Evolutionary conservation across 1,140 invertebrate species (phyloP).

Genomic region (Wasmannia auropunctata): DNA sequence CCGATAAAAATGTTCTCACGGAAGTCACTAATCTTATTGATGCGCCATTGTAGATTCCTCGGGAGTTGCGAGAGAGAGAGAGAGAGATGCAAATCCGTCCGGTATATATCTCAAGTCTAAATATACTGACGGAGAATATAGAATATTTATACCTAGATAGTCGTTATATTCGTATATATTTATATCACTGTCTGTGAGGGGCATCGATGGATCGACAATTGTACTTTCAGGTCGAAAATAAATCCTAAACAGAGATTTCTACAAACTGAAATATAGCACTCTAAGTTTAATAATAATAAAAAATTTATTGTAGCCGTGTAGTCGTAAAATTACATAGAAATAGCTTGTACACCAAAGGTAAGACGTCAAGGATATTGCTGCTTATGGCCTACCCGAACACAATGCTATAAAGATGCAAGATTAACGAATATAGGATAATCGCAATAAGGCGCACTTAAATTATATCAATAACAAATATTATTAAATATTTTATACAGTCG

Average conservation of each 20-base stretch:
- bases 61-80: neutral
- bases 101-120: conserved; percentile 32
- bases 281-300: neutral
- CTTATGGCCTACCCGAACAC: too few species aligned
- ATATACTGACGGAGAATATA: conserved; percentile 22
- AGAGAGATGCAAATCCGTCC: neutral
- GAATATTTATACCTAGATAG: conserved; percentile 12
- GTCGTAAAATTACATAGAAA: too few species aligned
- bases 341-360: too few species aligned
- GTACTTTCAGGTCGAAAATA: neutral
- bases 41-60: conserved; percentile 49
- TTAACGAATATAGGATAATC: too few species aligned
- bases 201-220: conserved; percentile 3
- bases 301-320: too few species aligned
- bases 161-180: neutral
- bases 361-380: too few species aligned
- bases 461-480: too few species aligned
- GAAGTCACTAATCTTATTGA: conserved; percentile 62
- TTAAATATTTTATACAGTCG: neutral
- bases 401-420: too few species aligned
- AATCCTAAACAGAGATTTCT: neutral
- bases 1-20: conserved; percentile 60
- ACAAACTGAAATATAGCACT: neutral
- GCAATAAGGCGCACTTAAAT: too few species aligned
- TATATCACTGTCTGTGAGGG: neutral